These are phyloP conservation scores for Gadus macrocephalus DNA, from an alignment of 2,113 vertebrate species.

Conservation along the genomic window DNA sequence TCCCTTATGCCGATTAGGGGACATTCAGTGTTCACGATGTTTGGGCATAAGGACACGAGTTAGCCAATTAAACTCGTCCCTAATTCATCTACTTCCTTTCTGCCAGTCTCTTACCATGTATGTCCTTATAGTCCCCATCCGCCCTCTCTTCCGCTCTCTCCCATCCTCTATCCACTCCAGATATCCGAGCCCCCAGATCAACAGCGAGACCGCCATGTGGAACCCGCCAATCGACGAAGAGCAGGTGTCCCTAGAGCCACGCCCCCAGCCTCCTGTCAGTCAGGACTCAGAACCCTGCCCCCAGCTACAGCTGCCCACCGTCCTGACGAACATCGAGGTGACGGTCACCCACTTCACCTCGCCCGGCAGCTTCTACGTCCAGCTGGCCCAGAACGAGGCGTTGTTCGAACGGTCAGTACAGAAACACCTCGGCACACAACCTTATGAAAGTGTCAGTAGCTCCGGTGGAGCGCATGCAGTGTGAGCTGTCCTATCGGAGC, in stretches of 20 bases:
- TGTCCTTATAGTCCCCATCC: neutral
- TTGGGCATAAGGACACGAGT: too few species aligned
- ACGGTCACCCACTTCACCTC: slow-evolving; percentile 79
- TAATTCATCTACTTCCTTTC: too few species aligned
- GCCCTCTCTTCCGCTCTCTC: neutral
- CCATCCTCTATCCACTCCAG: slow-evolving; percentile 14
- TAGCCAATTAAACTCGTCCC: too few species aligned
- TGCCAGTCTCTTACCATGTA: too few species aligned
- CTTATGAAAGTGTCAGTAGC: too few species aligned
- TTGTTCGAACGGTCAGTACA: slow-evolving; percentile 77
- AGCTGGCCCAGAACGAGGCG: slow-evolving; percentile 66
- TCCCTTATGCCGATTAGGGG: too few species aligned
- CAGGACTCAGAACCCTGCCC: slow-evolving; percentile 25
- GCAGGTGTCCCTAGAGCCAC: neutral
- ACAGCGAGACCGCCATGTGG: slow-evolving; percentile 52
- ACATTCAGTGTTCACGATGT: too few species aligned
- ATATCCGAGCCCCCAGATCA: fast-evolving
- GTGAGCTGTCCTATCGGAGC: too few species aligned
- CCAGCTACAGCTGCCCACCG: slow-evolving; percentile 37
- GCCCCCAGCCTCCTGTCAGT: neutral
- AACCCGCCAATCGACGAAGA: slow-evolving; percentile 10
- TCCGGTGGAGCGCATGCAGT: too few species aligned
- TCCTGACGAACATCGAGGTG: slow-evolving; percentile 64
- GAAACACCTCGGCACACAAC: too few species aligned
- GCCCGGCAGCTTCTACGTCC: slow-evolving; percentile 86